Evolutionary conservation across 2,797 vertebrate genomes (phyloP).

Genomic region (Pteronotus mesoamericanus): DNA sequence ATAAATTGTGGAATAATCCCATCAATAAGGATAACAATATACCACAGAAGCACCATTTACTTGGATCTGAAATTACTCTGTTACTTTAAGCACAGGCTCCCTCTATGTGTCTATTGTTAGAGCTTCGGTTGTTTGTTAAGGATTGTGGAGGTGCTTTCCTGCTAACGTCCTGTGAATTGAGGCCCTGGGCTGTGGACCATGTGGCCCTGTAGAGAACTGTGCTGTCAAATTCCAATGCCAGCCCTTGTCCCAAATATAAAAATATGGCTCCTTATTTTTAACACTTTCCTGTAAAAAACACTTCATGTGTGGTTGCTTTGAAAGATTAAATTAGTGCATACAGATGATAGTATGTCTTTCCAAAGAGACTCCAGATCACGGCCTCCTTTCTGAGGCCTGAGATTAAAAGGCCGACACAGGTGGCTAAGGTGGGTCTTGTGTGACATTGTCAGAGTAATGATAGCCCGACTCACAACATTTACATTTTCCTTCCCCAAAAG

Average conservation of each 20-base stretch:
- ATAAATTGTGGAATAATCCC: background rate
- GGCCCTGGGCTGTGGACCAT: rapidly evolving
- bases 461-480: background rate
- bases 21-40: background rate
- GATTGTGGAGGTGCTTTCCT: no score
- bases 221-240: background rate
- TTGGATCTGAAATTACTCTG: background rate
- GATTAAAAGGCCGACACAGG: background rate
- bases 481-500: background rate
- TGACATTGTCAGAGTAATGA: background rate
- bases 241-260: background rate
- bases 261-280: background rate
- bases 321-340: background rate
- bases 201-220: background rate
- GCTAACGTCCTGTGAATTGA: background rate
- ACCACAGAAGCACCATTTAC: background rate
- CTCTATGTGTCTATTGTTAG: background rate
- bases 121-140: no score
- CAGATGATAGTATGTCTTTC: background rate
- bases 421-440: rapidly evolving
- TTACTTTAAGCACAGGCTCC: background rate
- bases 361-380: background rate
- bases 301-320: background rate
- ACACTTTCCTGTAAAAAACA: background rate
- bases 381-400: background rate